Evolutionary conservation across 2,797 vertebrate genomes (phyloP), one percentile per base, ranked within the genome.

Genomic region (Clamator glandarius): DNA sequence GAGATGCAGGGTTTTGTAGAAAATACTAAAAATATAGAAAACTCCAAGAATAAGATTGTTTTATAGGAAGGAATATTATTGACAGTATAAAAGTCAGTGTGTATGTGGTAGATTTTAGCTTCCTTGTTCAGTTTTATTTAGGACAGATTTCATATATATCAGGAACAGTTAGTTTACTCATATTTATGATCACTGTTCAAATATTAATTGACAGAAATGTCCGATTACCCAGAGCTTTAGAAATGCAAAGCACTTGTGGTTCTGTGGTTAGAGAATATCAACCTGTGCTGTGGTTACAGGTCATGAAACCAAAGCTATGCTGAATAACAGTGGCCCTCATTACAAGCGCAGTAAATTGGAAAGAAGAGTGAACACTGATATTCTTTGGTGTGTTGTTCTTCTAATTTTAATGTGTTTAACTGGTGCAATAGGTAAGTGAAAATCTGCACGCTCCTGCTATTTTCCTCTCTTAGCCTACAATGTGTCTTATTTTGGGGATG

Each of bases 301-400:
- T 90, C 99, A 99, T 94, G 99, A 99, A 97, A 99, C 99, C 68
- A 99, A 99, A 98, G 98, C 99, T 28, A 99, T 99, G 99, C 98
- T 99, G 97, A 99, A 99, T 97, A 99, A 99, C 96, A 98, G 97
- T 0, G 99, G 99, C 1, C 98, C 98, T 1, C 97, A 98, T 69
- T 99, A 99, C 69, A 99, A 99, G 54, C 98, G 98, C 74, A 99
- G 99, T 95, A 98, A 98, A 85, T 96, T 99, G 95, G 99, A 99
- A 96, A 98, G 98, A 81, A 98, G 93, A 76, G 98, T 99, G 46
- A 99, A 99, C 90, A 91, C 96, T 8, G 98, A 99, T 48, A 96
- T 99, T 80, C 93, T 99, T 82, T 99, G 99, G 99, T 99, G 99
- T 96, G 98, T 99, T 35, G 74, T 98, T 9, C 98, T 99, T 80